Evolutionary conservation across 1,140 invertebrate genomes (phyloP).

Genomic region (Atta colombica): DNA sequence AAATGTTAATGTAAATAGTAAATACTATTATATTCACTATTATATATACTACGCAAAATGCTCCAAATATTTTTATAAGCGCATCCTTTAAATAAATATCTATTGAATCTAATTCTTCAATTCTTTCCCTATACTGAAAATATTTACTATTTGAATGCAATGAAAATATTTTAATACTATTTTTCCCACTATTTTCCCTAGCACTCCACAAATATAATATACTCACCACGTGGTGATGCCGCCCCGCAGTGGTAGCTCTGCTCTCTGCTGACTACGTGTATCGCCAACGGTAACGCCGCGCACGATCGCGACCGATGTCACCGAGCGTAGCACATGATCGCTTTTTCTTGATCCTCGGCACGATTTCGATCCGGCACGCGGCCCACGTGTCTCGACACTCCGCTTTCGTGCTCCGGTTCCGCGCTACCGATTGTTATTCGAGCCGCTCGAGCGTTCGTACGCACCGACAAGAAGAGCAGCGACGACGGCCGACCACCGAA

Average conservation of each 20-base stretch:
- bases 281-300: conserved; percentile 64
- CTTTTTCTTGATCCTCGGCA: conserved; percentile 61
- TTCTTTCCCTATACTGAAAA: no score
- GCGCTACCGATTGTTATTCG: conserved; percentile 36
- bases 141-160: no score
- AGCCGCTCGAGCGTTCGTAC: conserved; percentile 13
- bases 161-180: no score
- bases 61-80: no score
- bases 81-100: no score
- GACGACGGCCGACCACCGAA: conserved; percentile 29
- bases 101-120: no score
- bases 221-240: conserved; percentile 68
- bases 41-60: no score
- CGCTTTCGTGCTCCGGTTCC: background rate
- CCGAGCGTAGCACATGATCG: conserved; percentile 59
- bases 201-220: no score
- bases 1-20: no score
- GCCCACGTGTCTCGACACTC: background rate
- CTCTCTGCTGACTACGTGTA: conserved; percentile 56
- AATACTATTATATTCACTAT: no score
- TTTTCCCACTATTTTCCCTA: no score
- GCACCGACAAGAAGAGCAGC: conserved; percentile 4
- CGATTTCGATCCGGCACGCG: conserved; percentile 22
- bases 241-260: conserved; percentile 64
- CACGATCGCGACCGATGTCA: conserved; percentile 73